Base-by-base conservation (phyloP, 64 coral and sea anemone genomes). In the Stichodactyla mertensii region DNA sequence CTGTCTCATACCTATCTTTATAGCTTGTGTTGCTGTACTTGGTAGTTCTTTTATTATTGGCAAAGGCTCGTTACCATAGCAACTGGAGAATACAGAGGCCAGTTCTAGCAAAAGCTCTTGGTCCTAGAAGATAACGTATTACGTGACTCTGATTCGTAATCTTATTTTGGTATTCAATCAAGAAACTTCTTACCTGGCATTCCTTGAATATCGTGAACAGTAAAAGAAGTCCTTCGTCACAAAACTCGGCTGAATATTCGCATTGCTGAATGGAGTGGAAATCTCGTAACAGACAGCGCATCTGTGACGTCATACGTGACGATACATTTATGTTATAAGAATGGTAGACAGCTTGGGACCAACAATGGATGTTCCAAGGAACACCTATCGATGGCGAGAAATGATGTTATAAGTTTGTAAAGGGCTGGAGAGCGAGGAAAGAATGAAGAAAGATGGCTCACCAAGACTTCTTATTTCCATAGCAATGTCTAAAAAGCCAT, bases 391-490 rank as follows among this genome's bases (percentile, higher is more conserved):
- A 64, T 11, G 13, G 16, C 54, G 18, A 54, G 20, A 78, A 54
- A 52, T 16, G 78, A 52, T 51, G 4, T 45, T 5, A 12, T 20
- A 8, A 18, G 10, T 51, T 36, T 22, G 6, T 52, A 8, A 18
- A 4, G 45, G 12, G 22, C 8, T 79, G 10, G n/a, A 51, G 19
- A 55, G 31, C 12, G 16, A 52, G 31, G 16, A 13, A 14, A 79
- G 51, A 52, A 79, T 20, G 7, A 18, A 16, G 3, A 9, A 15
- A 51, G 51, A 79, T 6, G 19, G 16, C 78, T 81, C 64, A 95
- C 94, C 94, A 64, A 95, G 80, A 86, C 91, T 92, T 86, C 91
- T 92, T 61, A 95, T 64, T 52, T 95, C 94, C 94, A 95, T 95
- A 0, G 91, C 71, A 61, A 95, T 88, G 54, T 95, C 94, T 19